A percentile compares a stretch with the other conserved stretches of the same genome.
Evolutionary conservation across 2,113 vertebrate species (phyloP).

Genomic region (Struthidea cinerea): DNA sequence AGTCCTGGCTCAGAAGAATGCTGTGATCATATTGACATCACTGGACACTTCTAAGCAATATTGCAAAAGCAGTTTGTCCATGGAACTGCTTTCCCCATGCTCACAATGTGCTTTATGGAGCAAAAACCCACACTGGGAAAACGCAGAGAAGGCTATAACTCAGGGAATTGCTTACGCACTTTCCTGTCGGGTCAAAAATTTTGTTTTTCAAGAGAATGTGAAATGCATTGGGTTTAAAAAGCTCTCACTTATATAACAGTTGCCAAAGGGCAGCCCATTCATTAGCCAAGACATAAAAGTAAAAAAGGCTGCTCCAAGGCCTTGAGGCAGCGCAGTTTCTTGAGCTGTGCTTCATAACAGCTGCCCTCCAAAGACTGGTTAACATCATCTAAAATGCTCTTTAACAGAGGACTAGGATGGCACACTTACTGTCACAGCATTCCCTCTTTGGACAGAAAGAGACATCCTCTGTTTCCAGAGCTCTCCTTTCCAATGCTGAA

Average conservation of each 20-base stretch:
- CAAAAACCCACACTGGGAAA: conserved; percentile 6
- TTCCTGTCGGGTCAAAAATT: not conserved
- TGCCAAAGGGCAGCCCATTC: conserved; percentile 41
- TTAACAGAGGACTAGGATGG: not conserved
- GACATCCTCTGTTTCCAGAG: not conserved
- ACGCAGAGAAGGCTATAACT: not conserved
- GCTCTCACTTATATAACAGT: conserved; percentile 15
- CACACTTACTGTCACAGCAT: not conserved
- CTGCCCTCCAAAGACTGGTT: conserved; percentile 42
- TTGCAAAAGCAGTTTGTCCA: not conserved
- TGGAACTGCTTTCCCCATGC: not conserved
- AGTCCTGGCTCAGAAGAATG: not conserved
- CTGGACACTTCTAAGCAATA: not conserved
- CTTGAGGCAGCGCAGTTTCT: conserved; percentile 24
- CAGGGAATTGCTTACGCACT: not conserved
- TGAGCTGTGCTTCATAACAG: conserved; percentile 10
- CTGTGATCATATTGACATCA: not conserved
- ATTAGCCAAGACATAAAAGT: conserved; percentile 39
- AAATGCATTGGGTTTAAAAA: conserved; percentile 7
- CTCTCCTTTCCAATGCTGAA: not conserved
- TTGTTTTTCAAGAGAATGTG: conserved; percentile 15
- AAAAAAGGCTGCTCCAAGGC: conserved; percentile 27
- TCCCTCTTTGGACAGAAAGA: not conserved
- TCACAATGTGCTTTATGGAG: not conserved
- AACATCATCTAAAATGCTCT: conserved; percentile 14